Conservation (phyloP, 2,888 invertebrate genomes). For the Leptura quadrifasciata region DNA sequence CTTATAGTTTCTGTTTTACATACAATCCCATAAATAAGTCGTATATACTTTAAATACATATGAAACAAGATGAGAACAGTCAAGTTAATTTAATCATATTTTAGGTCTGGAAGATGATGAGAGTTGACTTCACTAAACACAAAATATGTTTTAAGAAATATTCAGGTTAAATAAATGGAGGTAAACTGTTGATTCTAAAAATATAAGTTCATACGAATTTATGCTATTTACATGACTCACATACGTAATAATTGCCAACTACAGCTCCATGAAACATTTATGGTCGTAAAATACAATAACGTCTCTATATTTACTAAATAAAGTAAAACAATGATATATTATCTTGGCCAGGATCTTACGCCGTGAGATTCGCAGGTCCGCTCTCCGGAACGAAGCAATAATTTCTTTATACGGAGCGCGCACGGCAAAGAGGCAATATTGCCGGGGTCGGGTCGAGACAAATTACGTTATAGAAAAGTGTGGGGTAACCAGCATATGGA, state of each 20-base stretch:
- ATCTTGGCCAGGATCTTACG: neutral
- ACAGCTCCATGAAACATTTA: conserved; percentile 9
- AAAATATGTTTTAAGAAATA: no score
- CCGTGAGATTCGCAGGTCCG: neutral
- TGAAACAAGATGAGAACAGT: no score
- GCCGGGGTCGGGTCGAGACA: conserved; percentile 36
- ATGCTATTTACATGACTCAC: conserved; percentile 18
- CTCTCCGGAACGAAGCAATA: conserved; percentile 17
- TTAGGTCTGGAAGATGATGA: no score
- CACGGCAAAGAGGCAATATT: conserved; percentile 1
- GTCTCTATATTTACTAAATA: conserved; percentile 20
- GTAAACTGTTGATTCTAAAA: conserved; percentile 12
- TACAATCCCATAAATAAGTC: no score
- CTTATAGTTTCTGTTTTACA: no score
- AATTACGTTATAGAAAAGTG: conserved; percentile 29
- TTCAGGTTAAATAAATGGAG: no score
- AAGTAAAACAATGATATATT: conserved; percentile 9
- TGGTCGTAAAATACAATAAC: conserved; percentile 2
- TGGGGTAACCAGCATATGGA: conserved; percentile 39
- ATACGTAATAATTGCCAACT: conserved; percentile 9
- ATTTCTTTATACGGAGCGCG: conserved; percentile 22
- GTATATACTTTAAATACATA: no score
- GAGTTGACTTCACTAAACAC: no score
- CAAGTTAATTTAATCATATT: no score
- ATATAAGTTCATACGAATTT: conserved; percentile 11